phyloP scores from a whole-genome alignment of 1,140 invertebrate genomes.

The Helicoverpa armigera region DNA sequence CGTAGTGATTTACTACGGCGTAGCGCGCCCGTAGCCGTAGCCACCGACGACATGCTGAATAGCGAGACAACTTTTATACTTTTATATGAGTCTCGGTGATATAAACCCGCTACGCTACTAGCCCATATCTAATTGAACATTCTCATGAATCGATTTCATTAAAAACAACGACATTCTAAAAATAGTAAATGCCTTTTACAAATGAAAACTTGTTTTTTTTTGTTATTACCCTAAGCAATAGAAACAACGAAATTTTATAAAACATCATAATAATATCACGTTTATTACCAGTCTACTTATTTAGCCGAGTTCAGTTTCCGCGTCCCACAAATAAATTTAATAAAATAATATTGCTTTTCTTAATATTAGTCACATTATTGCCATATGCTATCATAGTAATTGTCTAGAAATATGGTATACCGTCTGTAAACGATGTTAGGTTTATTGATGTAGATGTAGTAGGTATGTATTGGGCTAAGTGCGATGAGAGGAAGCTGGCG shows the following conservation, averaged over 20 bases:
- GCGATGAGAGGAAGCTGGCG: background rate
- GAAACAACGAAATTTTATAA: conserved; percentile 47
- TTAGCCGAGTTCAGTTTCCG: conserved; percentile 51
- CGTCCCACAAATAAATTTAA: conserved; percentile 57
- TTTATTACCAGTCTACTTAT: conserved; percentile 60
- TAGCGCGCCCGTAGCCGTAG: conserved; percentile 19
- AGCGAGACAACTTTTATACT: conserved; percentile 26
- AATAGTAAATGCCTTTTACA: conserved; percentile 42
- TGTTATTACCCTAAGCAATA: conserved; percentile 50
- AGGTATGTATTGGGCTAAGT: background rate
- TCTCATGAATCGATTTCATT: conserved; percentile 32
- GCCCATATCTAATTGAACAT: conserved; percentile 3
- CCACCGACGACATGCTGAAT: conserved; percentile 1
- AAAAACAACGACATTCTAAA: conserved; percentile 34
- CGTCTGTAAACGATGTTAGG: conserved; percentile 43
- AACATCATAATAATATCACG: conserved; percentile 51
- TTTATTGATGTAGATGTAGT: background rate
- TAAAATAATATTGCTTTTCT: conserved; percentile 61
- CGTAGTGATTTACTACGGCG: conserved; percentile 38
- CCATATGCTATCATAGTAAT: conserved; percentile 53
- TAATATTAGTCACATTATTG: conserved; percentile 52
- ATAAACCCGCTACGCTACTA: background rate
- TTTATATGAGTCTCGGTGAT: conserved; percentile 17
- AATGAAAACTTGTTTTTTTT: conserved; percentile 19
- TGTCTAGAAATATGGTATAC: conserved; percentile 40